These are phyloP conservation scores for Pherbina coryleti DNA, from an alignment of 2,888 invertebrate species.

Conservation along the genomic window DNA sequence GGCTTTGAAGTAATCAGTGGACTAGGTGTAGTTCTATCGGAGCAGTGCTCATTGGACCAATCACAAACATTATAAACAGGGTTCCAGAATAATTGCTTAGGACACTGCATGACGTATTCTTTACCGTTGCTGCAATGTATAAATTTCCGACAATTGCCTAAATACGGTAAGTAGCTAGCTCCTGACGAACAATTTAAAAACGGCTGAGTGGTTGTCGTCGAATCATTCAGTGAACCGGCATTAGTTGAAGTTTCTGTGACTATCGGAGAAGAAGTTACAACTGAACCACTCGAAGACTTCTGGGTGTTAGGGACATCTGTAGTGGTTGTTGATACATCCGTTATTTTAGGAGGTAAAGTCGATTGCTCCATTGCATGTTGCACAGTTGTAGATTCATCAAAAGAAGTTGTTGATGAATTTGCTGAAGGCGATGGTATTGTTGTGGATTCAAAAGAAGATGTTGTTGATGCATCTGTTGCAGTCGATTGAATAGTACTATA, in stretches of 20 bases:
- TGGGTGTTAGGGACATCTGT: background rate
- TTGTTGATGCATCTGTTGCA: background rate
- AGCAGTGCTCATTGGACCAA: slow-evolving; percentile 7
- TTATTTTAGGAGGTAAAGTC: background rate
- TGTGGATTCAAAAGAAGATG: background rate
- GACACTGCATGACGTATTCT: slow-evolving; percentile 52
- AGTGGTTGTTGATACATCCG: background rate
- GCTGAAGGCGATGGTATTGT: background rate
- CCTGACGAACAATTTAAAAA: background rate
- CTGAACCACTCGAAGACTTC: background rate
- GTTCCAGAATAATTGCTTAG: slow-evolving; percentile 55
- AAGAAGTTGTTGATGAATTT: background rate
- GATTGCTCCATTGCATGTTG: no score
- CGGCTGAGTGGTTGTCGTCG: background rate
- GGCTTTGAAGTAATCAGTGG: background rate
- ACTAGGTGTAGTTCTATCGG: background rate
- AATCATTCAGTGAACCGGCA: background rate
- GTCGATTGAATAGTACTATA: background rate
- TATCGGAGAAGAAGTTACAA: background rate
- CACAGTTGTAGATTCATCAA: no score
- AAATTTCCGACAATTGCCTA: slow-evolving; percentile 60
- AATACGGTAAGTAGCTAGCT: slow-evolving; percentile 53
- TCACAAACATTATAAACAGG: slow-evolving; percentile 14
- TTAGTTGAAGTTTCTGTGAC: background rate
- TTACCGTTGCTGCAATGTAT: slow-evolving; percentile 57